Base-by-base conservation (phyloP, 2,888 invertebrate genomes). In the Nemapogon koenigi region DNA sequence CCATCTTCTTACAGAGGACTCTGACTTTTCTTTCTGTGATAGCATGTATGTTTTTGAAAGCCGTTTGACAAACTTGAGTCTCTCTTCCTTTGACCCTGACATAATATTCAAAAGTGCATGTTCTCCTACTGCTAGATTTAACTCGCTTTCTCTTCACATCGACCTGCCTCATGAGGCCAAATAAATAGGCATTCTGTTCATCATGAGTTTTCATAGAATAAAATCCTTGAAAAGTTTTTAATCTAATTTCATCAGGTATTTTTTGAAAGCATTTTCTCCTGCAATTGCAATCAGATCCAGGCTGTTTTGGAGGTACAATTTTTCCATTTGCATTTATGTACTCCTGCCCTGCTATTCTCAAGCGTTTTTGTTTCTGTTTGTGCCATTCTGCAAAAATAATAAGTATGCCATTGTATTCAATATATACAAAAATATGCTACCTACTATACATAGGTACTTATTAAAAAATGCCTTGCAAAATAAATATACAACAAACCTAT, bases 151-250 rank as follows among this genome's bases (percentile, higher is more conserved):
- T 62, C 52, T 81, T 81, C 1, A 82, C 81, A 53, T 82, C 81
- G 4, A 81, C 79, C 54, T 81, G 81, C 43, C 81, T 65, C 73
- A 82, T 82, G 2, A 82, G 63, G 14, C 82, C 82, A 59, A 81
- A 82, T 44, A 82, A 62, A 53, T 82, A 82, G 17, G 82, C 81
- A 61, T 82, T 82, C 56, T 82, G 82, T 55, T 82, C 82, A 59
- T 82, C 82, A 52, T 82, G 81, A 15, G 75, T 78, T 55, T 81
- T 81, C 69, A 82, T 76, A 3, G 76, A 69, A 48, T 82, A 82
- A 48, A 81, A 82, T 2, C 81, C 81, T 51, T 81, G 75, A 53
- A 82, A 82, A 7, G 82, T 81, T 56, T 72, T 79, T 16, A 73
- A 45, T 46, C 82, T 57, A 4, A 79, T 53, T 41, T 78, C 73